Evolutionary conservation across 2,113 vertebrate species (phyloP).

Genomic region (Bostrychus sinensis): DNA sequence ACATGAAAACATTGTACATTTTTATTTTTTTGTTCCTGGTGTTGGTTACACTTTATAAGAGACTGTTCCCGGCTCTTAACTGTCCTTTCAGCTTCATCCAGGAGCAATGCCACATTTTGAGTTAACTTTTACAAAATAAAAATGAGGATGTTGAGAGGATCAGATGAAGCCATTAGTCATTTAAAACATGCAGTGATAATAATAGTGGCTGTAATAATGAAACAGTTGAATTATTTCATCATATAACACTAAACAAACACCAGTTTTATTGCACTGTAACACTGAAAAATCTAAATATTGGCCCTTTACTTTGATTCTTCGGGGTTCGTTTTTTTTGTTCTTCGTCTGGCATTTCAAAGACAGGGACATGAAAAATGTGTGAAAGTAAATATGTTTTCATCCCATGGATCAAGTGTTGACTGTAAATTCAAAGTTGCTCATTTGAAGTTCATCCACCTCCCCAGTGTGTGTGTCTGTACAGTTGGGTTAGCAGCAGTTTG

Average conservation of each 20-base stretch:
- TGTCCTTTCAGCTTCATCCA: neutral
- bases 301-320: neutral
- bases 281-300: neutral
- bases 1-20: slow-evolving; percentile 57
- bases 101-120: slow-evolving; percentile 11
- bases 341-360: slow-evolving; percentile 28
- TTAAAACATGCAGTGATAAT: slow-evolving; percentile 8
- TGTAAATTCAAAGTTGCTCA: slow-evolving; percentile 20
- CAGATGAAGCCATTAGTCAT: slow-evolving; percentile 6
- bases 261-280: slow-evolving; percentile 2
- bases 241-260: neutral
- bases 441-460: slow-evolving; percentile 15
- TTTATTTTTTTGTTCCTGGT: slow-evolving; percentile 33
- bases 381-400: neutral
- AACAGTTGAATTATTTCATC: neutral
- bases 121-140: slow-evolving; percentile 13
- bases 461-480: slow-evolving; percentile 41
- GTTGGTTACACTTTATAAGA: no score
- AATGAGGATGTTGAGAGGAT: slow-evolving; percentile 1
- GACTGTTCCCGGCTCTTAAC: slow-evolving; percentile 17
- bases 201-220: slow-evolving; percentile 1
- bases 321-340: slow-evolving; percentile 35
- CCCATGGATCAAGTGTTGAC: no score
- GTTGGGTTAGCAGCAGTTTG: slow-evolving; percentile 21
- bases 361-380: neutral